Evolutionary conservation across 2,888 invertebrate genomes (phyloP).

Genomic region (Ormyrus rosae): DNA sequence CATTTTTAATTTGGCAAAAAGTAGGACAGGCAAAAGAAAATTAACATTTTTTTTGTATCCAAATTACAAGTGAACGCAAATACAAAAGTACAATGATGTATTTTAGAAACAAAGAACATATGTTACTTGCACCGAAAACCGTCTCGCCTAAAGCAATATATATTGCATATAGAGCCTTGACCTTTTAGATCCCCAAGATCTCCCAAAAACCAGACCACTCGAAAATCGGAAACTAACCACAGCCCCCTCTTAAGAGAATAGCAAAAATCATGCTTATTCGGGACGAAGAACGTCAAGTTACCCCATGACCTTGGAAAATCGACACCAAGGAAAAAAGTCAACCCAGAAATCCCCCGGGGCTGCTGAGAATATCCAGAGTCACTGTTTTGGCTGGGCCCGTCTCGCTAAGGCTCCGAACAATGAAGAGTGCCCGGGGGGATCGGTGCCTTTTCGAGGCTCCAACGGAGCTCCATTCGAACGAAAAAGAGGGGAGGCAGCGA

Average conservation of each 20-base stretch:
- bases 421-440: conserved; percentile 17
- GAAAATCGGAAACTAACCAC: neutral
- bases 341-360: no score
- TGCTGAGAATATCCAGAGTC: conserved; percentile 27
- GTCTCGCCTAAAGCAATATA: no score
- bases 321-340: neutral
- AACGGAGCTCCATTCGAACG: neutral
- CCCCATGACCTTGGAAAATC: neutral
- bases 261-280: conserved; percentile 29
- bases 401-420: conserved; percentile 19
- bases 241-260: neutral
- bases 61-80: no score
- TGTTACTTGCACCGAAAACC: no score
- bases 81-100: no score
- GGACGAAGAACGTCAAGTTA: neutral
- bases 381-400: conserved; percentile 37
- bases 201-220: neutral
- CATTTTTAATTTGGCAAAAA: no score
- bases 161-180: no score
- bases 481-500: neutral
- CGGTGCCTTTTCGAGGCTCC: conserved; percentile 9
- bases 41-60: no score
- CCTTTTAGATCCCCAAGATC: neutral
- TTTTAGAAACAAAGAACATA: no score
- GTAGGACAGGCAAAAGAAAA: no score